Percentiles rank a stretch among this genome's conserved stretches.
Conservation (phyloP, 1,140 invertebrate genomes). For the Centruroides vittatus region DNA sequence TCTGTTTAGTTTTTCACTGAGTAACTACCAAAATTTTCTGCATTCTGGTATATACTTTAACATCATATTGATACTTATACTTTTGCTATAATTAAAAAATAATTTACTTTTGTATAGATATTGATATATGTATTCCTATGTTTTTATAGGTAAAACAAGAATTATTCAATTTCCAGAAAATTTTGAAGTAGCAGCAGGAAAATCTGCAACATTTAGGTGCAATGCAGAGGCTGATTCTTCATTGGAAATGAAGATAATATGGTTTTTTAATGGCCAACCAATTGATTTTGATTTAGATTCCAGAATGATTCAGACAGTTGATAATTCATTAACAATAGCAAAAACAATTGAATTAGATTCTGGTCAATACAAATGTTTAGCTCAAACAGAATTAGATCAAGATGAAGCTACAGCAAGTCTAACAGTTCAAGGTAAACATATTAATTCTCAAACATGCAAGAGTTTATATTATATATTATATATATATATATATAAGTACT, state of each 20-base stretch:
- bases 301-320: conserved; percentile 33
- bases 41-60: too few species aligned
- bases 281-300: not conserved
- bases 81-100: not conserved
- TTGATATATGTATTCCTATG: conserved; percentile 32
- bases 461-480: too few species aligned
- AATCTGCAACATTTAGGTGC: conserved; percentile 79
- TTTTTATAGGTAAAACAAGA: conserved; percentile 41
- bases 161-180: conserved; percentile 74
- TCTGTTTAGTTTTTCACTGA: too few species aligned
- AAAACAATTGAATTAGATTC: conserved; percentile 89
- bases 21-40: too few species aligned
- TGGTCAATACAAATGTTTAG: conserved; percentile 89
- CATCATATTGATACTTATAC: too few species aligned
- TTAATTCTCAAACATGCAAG: too few species aligned
- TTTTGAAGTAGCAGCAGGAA: conserved; percentile 74
- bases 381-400: conserved; percentile 71
- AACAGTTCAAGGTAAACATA: conserved; percentile 52
- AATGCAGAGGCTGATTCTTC: conserved; percentile 73
- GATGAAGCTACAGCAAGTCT: conserved; percentile 66
- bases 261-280: conserved; percentile 7
- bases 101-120: not conserved
- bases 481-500: too few species aligned
- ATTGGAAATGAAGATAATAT: conserved; percentile 51
- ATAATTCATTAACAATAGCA: conserved; percentile 83